Percentiles rank a stretch among this genome's conserved stretches.
phyloP scores from a whole-genome alignment of 2,113 vertebrate genomes.

The Lonchura striata region DNA sequence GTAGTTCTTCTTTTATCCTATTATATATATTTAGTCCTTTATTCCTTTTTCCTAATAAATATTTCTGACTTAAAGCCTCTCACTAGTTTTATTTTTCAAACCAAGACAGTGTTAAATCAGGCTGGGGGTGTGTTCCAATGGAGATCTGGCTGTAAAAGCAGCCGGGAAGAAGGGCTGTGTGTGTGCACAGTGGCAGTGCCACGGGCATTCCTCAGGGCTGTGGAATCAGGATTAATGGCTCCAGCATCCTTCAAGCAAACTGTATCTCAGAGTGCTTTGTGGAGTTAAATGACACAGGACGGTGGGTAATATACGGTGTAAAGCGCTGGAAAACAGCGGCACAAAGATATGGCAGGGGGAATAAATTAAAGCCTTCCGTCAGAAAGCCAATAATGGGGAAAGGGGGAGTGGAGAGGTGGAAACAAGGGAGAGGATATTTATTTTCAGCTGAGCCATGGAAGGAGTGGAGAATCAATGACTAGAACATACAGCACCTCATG shows the following conservation, averaged over 20 bases:
- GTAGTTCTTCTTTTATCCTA: too few species aligned
- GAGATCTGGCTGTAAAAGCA: not conserved
- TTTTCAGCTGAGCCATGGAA: conserved; percentile 36
- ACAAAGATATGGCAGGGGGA: conserved; percentile 18
- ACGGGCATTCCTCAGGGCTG: not conserved
- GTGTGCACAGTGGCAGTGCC: not conserved
- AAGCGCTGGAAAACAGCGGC: conserved; percentile 14
- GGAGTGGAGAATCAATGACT: not conserved
- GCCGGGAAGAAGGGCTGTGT: not conserved
- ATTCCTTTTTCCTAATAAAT: too few species aligned
- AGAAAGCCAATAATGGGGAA: conserved; percentile 45
- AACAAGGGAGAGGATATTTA: conserved; percentile 32
- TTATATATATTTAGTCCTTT: too few species aligned
- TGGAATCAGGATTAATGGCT: conserved; percentile 48
- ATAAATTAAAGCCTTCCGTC: conserved; percentile 65
- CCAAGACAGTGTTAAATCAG: not conserved
- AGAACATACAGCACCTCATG: not conserved
- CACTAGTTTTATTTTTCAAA: too few species aligned
- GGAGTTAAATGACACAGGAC: conserved; percentile 65
- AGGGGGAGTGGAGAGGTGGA: conserved; percentile 40
- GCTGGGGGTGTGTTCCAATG: accelerated
- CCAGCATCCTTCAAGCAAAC: conserved; percentile 55
- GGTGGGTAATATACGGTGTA: conserved; percentile 60
- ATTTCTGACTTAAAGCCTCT: too few species aligned
- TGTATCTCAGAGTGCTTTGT: conserved; percentile 17